Evolutionary conservation across 2,797 vertebrate species (phyloP).

Genomic region (Silurus lanzhouensis): DNA sequence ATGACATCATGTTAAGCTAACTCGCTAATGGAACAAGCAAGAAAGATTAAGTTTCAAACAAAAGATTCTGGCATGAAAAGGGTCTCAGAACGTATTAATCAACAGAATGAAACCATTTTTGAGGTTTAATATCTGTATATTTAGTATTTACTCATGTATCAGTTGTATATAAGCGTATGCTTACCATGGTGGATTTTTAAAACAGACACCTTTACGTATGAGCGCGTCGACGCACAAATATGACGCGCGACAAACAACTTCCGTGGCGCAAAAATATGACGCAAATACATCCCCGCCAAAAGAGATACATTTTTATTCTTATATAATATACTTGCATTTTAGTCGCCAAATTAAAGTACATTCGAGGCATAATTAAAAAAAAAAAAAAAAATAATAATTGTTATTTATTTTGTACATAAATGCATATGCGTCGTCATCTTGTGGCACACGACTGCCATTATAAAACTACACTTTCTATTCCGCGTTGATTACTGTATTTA

Average conservation of each 20-base stretch:
- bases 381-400: too few relatives aligned
- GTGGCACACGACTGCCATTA: background rate
- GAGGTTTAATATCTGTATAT: background rate
- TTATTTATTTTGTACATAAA: too few relatives aligned
- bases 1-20: background rate
- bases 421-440: background rate
- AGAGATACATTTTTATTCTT: too few relatives aligned
- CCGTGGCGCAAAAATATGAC: conserved; percentile 16
- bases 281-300: background rate
- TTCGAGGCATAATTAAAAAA: too few relatives aligned
- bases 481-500: too few relatives aligned
- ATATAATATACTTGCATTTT: background rate
- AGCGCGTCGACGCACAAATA: background rate
- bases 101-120: background rate
- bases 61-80: background rate
- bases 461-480: background rate
- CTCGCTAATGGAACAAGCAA: background rate
- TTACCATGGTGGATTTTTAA: conserved; percentile 48
- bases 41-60: background rate
- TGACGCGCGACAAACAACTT: conserved; percentile 9
- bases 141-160: background rate
- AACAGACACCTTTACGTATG: background rate
- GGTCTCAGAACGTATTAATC: background rate
- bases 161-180: background rate
- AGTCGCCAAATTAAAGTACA: too few relatives aligned